phyloP scores from a whole-genome alignment of 2,888 invertebrate genomes.

The Drosophila melanocephala region DNA sequence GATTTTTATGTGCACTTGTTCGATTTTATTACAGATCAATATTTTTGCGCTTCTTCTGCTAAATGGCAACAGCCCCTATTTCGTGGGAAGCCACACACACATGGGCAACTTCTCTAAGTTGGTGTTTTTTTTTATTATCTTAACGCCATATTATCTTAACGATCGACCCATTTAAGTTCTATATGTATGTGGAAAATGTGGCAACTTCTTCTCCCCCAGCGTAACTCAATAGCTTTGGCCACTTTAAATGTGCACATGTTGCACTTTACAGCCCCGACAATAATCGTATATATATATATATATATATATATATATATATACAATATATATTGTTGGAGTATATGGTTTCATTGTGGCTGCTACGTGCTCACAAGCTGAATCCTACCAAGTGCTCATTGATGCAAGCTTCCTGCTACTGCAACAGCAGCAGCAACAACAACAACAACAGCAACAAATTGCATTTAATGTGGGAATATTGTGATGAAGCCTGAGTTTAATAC shows the following conservation, averaged over 20 bases:
- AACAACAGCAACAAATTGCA: conserved; percentile 31
- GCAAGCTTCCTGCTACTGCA: conserved; percentile 70
- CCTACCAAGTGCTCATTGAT: conserved; percentile 74
- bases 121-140: conserved; percentile 29
- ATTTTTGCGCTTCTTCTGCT: conserved; percentile 69
- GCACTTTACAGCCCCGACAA: conserved; percentile 42
- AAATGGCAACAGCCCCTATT: conserved; percentile 46
- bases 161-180: conserved; percentile 39
- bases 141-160: conserved; percentile 30
- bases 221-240: conserved; percentile 52
- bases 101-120: conserved; percentile 9
- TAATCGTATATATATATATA: conserved; percentile 20
- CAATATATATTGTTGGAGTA: conserved; percentile 13
- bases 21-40: conserved; percentile 71
- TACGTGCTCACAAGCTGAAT: conserved; percentile 69
- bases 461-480: conserved; percentile 77
- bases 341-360: conserved; percentile 57
- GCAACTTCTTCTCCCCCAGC: not conserved
- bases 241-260: conserved; percentile 62
- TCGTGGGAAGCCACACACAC: conserved; percentile 68
- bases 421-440: conserved; percentile 14
- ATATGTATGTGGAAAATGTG: not conserved
- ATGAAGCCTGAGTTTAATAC: conserved; percentile 37
- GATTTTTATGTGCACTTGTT: conserved; percentile 79
- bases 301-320: conserved; percentile 22